Evolutionary conservation across 1,140 invertebrate genomes (phyloP), one percentile per base, ranked within the genome.

Genomic region (Ruditapes philippinarum): DNA sequence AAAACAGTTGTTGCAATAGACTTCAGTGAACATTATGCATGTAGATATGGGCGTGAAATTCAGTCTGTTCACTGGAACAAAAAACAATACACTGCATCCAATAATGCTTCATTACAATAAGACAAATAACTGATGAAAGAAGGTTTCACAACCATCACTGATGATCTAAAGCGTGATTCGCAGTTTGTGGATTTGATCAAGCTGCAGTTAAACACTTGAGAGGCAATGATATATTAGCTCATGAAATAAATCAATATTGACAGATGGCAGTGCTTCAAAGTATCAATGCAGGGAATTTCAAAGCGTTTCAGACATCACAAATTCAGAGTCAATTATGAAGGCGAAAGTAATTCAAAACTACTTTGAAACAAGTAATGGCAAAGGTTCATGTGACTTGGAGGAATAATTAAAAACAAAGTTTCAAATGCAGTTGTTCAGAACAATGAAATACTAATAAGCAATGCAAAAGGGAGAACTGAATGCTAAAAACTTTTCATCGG

Each of bases 41-140:
- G n/a, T n/a, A n/a, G n/a, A n/a, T n/a, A n/a, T n/a, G n/a, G n/a
- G n/a, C n/a, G 54, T 28, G 78, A 80, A 60, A 60, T 80, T 33
- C 78, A 80, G n/a, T 36, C 51, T 31, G n/a, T 80, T 28, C 78
- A 80, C 45, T 80, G 78, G 78, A 60, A 60, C 54, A 80, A 31
- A n/a, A 57, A 28, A 38, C 51, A 80, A 22, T 28, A 80, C 78
- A 11, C 7, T 60, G 36, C 31, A 80, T 80, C 78, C 49, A 25
- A 78, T 78, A 4, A 78, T 57, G 74, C 33, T 78, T 5, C 31
- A 78, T 42, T 80, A 80, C 51, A 80, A 57, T 3, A 60, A 54
- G 54, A 80, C 11, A 28, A 28, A 33, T 25, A 74, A 28, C 7
- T 60, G 1, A 25, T 17, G 12, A 78, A 78, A 11, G 74, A 78